Evolutionary conservation across 2,797 vertebrate genomes (phyloP), one percentile per base, ranked within the genome.

Genomic region (Halcyon chelicuti): DNA sequence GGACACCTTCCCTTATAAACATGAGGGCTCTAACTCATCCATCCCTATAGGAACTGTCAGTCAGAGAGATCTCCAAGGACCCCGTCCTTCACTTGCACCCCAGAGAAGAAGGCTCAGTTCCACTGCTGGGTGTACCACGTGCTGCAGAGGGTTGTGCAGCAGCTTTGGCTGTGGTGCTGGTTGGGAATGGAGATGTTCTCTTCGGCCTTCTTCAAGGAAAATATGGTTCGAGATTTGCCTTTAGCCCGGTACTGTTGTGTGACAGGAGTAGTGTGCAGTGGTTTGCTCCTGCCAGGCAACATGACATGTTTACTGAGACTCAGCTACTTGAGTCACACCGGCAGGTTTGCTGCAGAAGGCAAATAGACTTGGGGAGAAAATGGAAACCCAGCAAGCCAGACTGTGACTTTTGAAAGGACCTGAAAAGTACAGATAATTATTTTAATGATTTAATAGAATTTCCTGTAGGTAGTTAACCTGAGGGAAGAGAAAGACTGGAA

Each of bases 51-150:
- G 55, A 82, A 3, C 31, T n/a, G 33, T 22, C 26, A 47, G 8
- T 2, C 29, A 3, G 0, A 3, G 57, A 54, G 26, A 54, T 46
- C 58, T 18, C 33, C 5, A 4, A 19, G 35, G 46, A 5, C 28
- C 25, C 19, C 9, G 12, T 14, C 23, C 22, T 6, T 62, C 51
- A 1, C 40, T 12, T 0, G 0, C 10, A 9, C 2, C 35, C 33
- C 22, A 6, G 26, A 37, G 47, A 33, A 54, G 29, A 14, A 11
- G 22, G 37, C 22, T 78, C 1, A 1, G 40, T 33, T 29, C 65
- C 55, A 10, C 35, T 52, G 5, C 19, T 75, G 9, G 21, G 6
- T 75, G 54, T 33, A 49, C 22, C 29, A 33, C 54, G 29, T 23
- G 23, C 47, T 40, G 57, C 63, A 78, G 21, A 31, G 12, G 20